Evolutionary conservation across 2,888 invertebrate species (phyloP), one percentile per base, ranked within the genome.

Genomic region (Acrobasis consociella): DNA sequence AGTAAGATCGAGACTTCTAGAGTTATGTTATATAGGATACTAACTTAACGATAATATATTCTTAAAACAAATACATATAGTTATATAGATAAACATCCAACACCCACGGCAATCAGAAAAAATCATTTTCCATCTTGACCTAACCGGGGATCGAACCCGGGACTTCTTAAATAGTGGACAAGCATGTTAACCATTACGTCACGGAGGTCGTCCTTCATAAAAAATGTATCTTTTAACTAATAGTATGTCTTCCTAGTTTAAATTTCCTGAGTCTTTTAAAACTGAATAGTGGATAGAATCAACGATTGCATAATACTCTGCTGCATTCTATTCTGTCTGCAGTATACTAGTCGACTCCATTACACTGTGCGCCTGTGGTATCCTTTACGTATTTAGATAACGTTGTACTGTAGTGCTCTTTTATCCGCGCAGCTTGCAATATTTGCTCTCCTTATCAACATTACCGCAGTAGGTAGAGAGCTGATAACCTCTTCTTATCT

Each of bases 391-490:
- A n/a, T 46, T 46, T n/a, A 46, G 46, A 46, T 46, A 46, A 46
- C 5, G 31, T 8, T n/a, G 22, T n/a, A 53, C 22, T 22, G 10
- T 31, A 31, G 53, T 37, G 53, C 10, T 11, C 9, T 53, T 53
- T 53, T 22, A 22, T 22, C 8, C 37, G 16, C 38, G 49, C 15
- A 13, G 15, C 49, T 38, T 59, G 49, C 51, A 46, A 61, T 53
- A 61, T 61, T 61, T 61, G 52, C 53, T 55, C 10, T 49, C n/a
- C 42, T 61, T 61, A 61, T 61, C 61, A 61, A 46, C 51, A 51
- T 60, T 50, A 50, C 37, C 60, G 16, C 55, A 39, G 52, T 53
- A 53, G 60, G 61, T 53, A 61, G 15, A 58, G 55, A 50, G 22
- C 39, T 17, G 53, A 53, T 61, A 61, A 53, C 46, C 42, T 56